Evolutionary conservation across 2,888 invertebrate species (phyloP).

Genomic region (Caenorhabditis wallacei): DNA sequence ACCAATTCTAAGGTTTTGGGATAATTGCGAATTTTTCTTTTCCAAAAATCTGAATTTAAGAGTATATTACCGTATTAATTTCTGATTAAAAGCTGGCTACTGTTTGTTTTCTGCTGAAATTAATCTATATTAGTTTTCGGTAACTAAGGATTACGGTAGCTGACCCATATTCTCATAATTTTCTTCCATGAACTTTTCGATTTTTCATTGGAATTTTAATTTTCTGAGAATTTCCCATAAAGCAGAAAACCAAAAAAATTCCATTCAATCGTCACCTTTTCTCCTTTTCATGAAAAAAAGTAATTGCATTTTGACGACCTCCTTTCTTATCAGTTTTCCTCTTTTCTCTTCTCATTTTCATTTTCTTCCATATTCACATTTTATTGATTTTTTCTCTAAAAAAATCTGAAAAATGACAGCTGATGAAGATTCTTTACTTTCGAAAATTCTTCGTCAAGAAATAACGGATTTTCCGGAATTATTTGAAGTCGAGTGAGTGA

Average conservation of each 20-base stretch:
- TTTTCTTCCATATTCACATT: neutral
- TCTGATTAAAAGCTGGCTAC: too few species aligned
- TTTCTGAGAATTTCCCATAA: neutral
- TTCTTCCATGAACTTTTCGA: too few species aligned
- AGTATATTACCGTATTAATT: too few species aligned
- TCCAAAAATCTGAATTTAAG: too few species aligned
- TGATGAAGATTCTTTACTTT: slow-evolving; percentile 30
- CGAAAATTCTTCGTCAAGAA: slow-evolving; percentile 50
- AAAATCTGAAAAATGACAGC: slow-evolving; percentile 18
- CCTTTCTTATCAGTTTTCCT: slow-evolving; percentile 26
- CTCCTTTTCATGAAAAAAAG: neutral
- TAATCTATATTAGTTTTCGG: too few species aligned
- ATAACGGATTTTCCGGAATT: slow-evolving; percentile 63
- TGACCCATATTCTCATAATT: too few species aligned
- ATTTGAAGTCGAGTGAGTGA: slow-evolving; percentile 19
- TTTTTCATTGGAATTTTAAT: too few species aligned
- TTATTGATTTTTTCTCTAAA: slow-evolving; percentile 10
- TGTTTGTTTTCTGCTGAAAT: too few species aligned
- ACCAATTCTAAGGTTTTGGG: too few species aligned
- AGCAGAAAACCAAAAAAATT: neutral
- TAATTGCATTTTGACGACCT: slow-evolving; percentile 19
- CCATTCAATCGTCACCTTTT: neutral
- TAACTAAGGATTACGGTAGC: too few species aligned
- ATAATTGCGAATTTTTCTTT: too few species aligned
- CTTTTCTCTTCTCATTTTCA: neutral